A percentile compares a stretch with the other conserved stretches of the same genome.
Evolutionary conservation across 2,888 invertebrate species (phyloP).

Genomic region (Smittia aterrima): DNA sequence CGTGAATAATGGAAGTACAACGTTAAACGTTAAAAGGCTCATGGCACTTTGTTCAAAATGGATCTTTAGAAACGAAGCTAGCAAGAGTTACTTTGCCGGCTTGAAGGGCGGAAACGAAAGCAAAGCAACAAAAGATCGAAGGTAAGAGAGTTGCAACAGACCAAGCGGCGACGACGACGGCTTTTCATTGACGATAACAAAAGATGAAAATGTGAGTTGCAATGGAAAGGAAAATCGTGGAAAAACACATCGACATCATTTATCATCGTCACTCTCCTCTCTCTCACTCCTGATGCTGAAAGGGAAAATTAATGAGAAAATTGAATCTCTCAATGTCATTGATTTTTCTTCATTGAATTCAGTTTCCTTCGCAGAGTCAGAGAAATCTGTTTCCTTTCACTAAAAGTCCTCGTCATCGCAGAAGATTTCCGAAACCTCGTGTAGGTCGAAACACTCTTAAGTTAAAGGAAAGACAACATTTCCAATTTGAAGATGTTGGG

Average conservation of each 20-base stretch:
- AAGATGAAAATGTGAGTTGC: conserved; percentile 7
- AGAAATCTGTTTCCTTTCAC: conserved; percentile 25
- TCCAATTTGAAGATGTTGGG: no score
- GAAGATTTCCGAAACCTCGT: no score
- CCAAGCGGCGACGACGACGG: not conserved
- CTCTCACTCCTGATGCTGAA: not conserved
- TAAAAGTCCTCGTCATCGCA: conserved; percentile 33
- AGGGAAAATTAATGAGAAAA: conserved; percentile 39
- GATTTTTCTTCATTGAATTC: conserved; percentile 20
- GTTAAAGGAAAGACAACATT: no score
- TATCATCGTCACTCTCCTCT: conserved; percentile 31
- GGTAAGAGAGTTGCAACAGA: not conserved
- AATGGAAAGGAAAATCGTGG: conserved; percentile 17
- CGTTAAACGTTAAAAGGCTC: not conserved
- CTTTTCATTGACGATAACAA: not conserved
- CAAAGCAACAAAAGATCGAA: not conserved
- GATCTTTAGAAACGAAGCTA: not conserved
- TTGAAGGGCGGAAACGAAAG: not conserved
- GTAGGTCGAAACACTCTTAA: no score
- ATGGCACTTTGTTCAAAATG: not conserved
- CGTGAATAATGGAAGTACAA: not conserved
- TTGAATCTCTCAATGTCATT: conserved; percentile 39
- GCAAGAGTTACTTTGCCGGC: not conserved
- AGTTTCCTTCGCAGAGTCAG: conserved; percentile 18
- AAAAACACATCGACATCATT: conserved; percentile 26